Conservation (phyloP, 2,888 invertebrate genomes). For the Psylliodes chrysocephalus region DNA sequence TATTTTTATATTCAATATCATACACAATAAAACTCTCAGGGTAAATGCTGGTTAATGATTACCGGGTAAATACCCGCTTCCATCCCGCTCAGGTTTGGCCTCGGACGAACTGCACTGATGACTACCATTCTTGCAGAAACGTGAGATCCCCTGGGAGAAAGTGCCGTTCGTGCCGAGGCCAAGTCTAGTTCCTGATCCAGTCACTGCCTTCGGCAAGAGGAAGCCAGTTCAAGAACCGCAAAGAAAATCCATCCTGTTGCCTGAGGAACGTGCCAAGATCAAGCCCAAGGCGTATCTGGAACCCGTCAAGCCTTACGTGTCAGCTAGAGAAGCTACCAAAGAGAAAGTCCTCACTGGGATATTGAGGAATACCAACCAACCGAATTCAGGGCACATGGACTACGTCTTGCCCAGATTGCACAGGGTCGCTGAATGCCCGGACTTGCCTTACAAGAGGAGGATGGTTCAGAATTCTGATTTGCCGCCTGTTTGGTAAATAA, state of each 20-base stretch:
- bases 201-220: constrained; percentile 84
- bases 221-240: constrained; percentile 55
- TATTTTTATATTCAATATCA: too few relatives aligned
- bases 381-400: constrained; percentile 70
- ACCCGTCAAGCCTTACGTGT: constrained; percentile 75
- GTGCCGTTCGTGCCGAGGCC: constrained; percentile 88
- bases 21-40: not conserved
- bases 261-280: constrained; percentile 72
- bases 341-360: constrained; percentile 72
- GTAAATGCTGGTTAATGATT: not conserved
- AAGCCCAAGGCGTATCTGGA: constrained; percentile 69
- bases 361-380: constrained; percentile 68
- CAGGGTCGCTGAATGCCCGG: constrained; percentile 64
- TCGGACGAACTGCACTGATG: constrained; percentile 58
- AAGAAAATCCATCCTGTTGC: constrained; percentile 65
- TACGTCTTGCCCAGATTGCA: constrained; percentile 72
- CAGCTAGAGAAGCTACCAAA: constrained; percentile 74
- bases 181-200: constrained; percentile 84
- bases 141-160: constrained; percentile 87
- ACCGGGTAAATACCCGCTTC: not conserved
- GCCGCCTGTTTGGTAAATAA: constrained; percentile 51
- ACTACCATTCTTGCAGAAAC: constrained; percentile 57
- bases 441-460: constrained; percentile 64
- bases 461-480: constrained; percentile 65
- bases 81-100: constrained; percentile 42